Percentiles rank a stretch among this genome's conserved stretches.
Conservation (phyloP, 2,113 vertebrate species). For the Calidris pygmaea region DNA sequence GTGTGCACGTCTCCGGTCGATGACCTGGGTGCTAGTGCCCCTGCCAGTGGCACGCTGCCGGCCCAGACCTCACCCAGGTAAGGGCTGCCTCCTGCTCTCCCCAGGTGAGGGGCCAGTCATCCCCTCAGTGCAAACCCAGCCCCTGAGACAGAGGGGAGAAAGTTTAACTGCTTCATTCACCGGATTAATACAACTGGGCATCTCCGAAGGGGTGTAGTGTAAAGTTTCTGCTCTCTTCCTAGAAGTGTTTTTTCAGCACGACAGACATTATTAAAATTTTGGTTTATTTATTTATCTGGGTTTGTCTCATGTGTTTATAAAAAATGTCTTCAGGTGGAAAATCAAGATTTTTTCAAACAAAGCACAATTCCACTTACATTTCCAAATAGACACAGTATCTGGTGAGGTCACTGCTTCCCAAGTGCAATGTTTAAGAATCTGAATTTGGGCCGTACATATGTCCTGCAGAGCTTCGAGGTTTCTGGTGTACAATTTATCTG, state of each 20-base stretch:
- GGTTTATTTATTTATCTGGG: not conserved
- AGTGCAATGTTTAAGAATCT: not conserved
- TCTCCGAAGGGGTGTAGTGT: rapidly evolving
- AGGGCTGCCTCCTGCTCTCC: not conserved
- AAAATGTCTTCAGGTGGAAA: not conserved
- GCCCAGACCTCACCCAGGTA: conserved; percentile 82
- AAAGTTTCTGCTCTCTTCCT: not conserved
- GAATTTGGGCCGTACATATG: not conserved
- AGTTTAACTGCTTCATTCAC: not conserved
- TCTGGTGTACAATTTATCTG: not conserved
- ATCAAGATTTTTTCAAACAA: not conserved
- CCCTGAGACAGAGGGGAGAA: not conserved
- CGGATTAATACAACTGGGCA: not conserved
- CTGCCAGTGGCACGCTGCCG: conserved; percentile 78
- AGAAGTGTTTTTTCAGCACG: rapidly evolving
- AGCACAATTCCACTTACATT: not conserved
- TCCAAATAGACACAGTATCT: not conserved
- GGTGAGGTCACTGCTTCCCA: not conserved
- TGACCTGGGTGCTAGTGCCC: conserved; percentile 87
- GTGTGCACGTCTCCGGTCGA: conserved; percentile 94
- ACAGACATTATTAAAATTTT: not conserved
- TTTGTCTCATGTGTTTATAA: not conserved
- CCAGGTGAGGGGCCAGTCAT: not conserved
- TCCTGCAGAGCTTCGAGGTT: not conserved
- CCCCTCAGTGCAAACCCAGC: not conserved